A percentile compares a stretch with the other conserved stretches of the same genome.
phyloP scores from a whole-genome alignment of 2,888 invertebrate species.

The Sinohyriopsis cumingii region DNA sequence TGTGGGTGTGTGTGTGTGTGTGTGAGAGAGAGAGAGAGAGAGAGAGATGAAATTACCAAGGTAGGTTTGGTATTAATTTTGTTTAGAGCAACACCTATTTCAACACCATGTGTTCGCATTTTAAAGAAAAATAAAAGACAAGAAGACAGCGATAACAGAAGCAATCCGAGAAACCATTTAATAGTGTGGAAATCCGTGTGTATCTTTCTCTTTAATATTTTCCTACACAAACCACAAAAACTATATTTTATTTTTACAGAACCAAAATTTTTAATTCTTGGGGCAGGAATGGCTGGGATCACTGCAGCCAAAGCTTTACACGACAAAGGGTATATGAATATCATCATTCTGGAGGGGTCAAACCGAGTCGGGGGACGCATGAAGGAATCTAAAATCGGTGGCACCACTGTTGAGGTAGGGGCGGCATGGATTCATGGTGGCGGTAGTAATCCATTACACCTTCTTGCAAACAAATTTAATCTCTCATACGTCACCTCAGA shows the following conservation, averaged over 20 bases:
- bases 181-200: no score
- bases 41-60: no score
- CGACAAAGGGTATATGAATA: conserved; percentile 23
- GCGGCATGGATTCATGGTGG: conserved; percentile 27
- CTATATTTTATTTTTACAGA: background rate
- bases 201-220: no score
- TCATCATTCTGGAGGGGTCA: conserved; percentile 29
- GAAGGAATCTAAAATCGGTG: conserved; percentile 11
- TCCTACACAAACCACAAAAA: no score
- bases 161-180: no score
- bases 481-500: conserved; percentile 8
- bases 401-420: conserved; percentile 25
- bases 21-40: no score
- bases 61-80: no score
- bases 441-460: conserved; percentile 22
- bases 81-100: no score
- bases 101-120: no score
- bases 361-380: conserved; percentile 28
- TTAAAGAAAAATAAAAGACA: no score
- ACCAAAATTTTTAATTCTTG: conserved; percentile 12
- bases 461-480: conserved; percentile 5
- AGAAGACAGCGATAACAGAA: no score
- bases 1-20: no score
- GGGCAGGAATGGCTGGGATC: conserved; percentile 26
- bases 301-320: conserved; percentile 29